phyloP scores from a whole-genome alignment of 1,140 invertebrate genomes.

The Lasaia peninsularis region DNA sequence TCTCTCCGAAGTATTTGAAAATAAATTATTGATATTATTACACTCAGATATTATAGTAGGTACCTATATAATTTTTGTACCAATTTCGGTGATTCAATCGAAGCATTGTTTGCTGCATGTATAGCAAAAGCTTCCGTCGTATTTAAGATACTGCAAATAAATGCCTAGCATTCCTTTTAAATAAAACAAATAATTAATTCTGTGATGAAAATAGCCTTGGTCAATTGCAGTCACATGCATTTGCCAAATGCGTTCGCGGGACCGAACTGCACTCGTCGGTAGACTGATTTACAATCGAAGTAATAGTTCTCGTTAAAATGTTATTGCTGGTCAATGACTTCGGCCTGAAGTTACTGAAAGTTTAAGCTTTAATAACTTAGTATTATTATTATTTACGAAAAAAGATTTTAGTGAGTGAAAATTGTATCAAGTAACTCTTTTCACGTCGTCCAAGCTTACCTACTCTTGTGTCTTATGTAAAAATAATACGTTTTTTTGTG shows the following conservation, averaged over 20 bases:
- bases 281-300: background rate
- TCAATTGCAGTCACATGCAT: background rate
- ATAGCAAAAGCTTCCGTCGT: too few species aligned
- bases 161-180: background rate
- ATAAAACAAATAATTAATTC: conserved; percentile 9
- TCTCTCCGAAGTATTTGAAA: too few species aligned
- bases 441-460: background rate
- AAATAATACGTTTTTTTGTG: background rate
- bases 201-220: conserved; percentile 8
- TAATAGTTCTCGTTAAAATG: background rate
- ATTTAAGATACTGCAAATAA: background rate
- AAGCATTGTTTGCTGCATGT: too few species aligned
- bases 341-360: background rate
- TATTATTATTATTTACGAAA: background rate
- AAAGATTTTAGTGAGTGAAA: background rate
- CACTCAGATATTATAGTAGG: too few species aligned
- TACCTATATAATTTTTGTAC: too few species aligned
- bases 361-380: background rate
- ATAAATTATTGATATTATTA: too few species aligned
- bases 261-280: background rate
- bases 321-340: background rate
- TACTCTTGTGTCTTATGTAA: too few species aligned
- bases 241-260: conserved; percentile 5
- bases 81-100: too few species aligned
- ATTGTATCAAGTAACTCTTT: background rate